Evolutionary conservation across 1,140 invertebrate species (phyloP), one percentile per base, ranked within the genome.

Genomic region (Pteromalus puparum): DNA sequence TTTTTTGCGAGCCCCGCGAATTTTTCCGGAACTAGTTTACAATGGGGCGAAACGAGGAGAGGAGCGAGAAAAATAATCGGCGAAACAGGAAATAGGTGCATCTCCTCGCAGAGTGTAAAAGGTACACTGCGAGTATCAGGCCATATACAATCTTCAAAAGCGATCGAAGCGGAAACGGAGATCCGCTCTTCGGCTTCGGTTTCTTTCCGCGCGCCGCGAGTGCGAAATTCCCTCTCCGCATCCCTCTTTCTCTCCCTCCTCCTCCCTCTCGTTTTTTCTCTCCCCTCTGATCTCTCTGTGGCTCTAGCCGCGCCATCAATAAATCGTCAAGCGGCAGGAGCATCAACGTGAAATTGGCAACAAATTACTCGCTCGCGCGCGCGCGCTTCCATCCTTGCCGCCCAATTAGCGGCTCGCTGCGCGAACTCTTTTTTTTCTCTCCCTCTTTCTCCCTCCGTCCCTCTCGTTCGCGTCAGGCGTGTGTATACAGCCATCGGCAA

Each of bases 361-460:
- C 87, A 89, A 89, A 89, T 90, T 89, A 89, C 87, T 83, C 81
- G 74, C 26, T 34, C 30, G 30, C 30, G 30, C 3, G 30, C 3
- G 77, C 82, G 86, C 87, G 86, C 86, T 81, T 80, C 79, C 83
- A 21, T 84, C 86, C 87, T 83, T 85, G 83, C 72, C 85, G 77
- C 76, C 87, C 87, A 90, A 88, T 90, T 90, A 87, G 87, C 86
- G 86, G 84, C 83, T 86, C 86, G 83, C 76, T 67, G 48, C 28
- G 77, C 24, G 15, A 24, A 42, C 73, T 75, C 73, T 75, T 38
- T 74, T 38, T 38, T 42, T 42, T 12, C 38, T 18, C 34, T 3
- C 28, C 5, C 30, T 30, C 28, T 73, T 30, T 72, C 70, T 72
- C 65, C 18, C 65, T 7, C 18, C 24, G 65, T 10, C 18, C 7